Base-by-base conservation (phyloP, 2,888 invertebrate genomes). In the Diploptera punctata region DNA sequence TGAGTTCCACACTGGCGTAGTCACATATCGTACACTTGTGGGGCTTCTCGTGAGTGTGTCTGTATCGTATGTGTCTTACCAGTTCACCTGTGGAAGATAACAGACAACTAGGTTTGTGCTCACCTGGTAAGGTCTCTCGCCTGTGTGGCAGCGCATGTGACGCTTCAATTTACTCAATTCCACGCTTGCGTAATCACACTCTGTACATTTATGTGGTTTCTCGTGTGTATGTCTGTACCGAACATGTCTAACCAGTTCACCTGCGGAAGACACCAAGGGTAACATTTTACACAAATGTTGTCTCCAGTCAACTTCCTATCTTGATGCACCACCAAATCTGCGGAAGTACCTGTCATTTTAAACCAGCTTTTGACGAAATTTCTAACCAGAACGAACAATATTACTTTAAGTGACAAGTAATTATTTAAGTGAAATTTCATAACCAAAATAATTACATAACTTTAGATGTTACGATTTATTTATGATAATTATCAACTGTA, bases 41-140 rank as follows among this genome's bases (percentile, higher is more conserved):
- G 0, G 98, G 98, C 82, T 98, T 98, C 84, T 98, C 98, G 82
- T 96, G 95, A 0, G 98, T 98, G 81, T 99, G 99, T 78, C 93
- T 90, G 82, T 97, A 97, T 3, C 98, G 90, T 0, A 97, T 94
- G 81, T 99, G 98, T n/a, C 98, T 89, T 1, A 98, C 95, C 78
- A 95, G 84, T 84, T 95, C 95, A 76, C 98, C 97, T 86, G 87
- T 0, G 85, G 78, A 70, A 70, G 62, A 67, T 57, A 43, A 57
- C 24, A 33, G 44, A 33, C 52, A 29, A 26, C 67, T 44, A 21
- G 60, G 43, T 72, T 33, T 29, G 26, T 70, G 75, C 75, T 75
- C 75, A 90, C 90, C 87, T 92, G 93, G 82, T 94, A 95, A 0
- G 94, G 94, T 33, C 94, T 84, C 82, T 94, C 94, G 68, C 95